Evolutionary conservation across 2,888 invertebrate species (phyloP), one percentile per base, ranked within the genome.

Genomic region (Trimorus sp.): DNA sequence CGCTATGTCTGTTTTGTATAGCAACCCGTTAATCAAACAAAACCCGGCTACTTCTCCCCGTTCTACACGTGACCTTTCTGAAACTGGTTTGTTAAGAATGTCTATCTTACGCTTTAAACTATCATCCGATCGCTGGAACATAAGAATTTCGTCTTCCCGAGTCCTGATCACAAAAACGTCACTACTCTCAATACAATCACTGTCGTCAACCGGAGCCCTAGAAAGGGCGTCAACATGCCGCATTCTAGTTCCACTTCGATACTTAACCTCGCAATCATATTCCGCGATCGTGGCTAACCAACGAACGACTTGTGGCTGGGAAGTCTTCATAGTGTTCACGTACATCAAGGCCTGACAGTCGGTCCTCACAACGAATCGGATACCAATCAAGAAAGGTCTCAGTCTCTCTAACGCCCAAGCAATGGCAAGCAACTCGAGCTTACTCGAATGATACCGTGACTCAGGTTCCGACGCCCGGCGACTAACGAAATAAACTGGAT

Each of bases 291-390:
- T 2, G 36, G 14, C 15, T 0, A 63, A 49, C 51, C 63, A 63
- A 2, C 49, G 36, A 6, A 16, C 63, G 14, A 59, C 51, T 37
- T 70, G 59, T 1, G 70, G 60, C 9, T 60, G 40, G 9, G 16
- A 38, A 0, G 70, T 71, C 38, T 51, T 71, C 14, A 40, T n/a
- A 16, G 65, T 69, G 42, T 88, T 87, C 11, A 86, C 60, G 71
- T 83, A 85, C 4, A 85, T 65, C 6, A 88, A 56, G 3, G 87
- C 85, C 71, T 86, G 85, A 68, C 87, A 87, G 26, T 74, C 69
- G 0, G 58, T 70, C 1, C 62, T 7, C 40, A 74, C 40, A 7
- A 36, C 48, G 9, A 74, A 75, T 9, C 59, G 14, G 0, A 69
- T 15, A 6, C 11, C 9, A 0, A 75, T 58, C 12, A 75, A 36